phyloP scores from a whole-genome alignment of 2,888 invertebrate species.

The Noctua janthe region DNA sequence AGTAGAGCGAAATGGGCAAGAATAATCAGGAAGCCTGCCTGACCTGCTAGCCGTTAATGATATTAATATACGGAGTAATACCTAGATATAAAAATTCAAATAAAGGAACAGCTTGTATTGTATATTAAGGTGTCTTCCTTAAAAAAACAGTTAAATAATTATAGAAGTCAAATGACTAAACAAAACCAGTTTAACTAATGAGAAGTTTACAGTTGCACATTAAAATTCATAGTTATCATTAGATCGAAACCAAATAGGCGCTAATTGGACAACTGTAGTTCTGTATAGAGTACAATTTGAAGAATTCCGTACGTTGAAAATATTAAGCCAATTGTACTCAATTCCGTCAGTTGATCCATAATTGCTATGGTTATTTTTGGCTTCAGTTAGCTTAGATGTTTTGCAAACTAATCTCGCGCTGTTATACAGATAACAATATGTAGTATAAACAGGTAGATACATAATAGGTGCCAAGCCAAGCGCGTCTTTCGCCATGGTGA shows the following conservation, averaged over 20 bases:
- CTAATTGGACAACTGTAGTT: constrained; percentile 8
- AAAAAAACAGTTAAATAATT: not conserved
- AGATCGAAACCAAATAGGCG: constrained; percentile 18
- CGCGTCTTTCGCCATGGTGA: constrained; percentile 44
- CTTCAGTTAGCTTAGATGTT: not conserved
- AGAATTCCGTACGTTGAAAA: not conserved
- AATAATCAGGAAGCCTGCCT: not conserved
- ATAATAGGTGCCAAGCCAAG: constrained; percentile 45
- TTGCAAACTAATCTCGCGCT: constrained; percentile 2
- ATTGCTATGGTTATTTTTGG: constrained; percentile 13
- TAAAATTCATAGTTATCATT: constrained; percentile 9
- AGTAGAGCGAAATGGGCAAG: not conserved
- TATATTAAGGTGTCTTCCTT: no score
- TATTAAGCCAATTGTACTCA: not conserved
- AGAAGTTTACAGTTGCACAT: not conserved
- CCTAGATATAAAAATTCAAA: not conserved
- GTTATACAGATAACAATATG: constrained; percentile 17
- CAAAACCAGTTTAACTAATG: constrained; percentile 8
- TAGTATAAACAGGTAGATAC: not conserved
- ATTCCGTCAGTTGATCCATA: not conserved
- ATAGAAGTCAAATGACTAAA: constrained; percentile 7
- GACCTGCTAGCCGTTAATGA: not conserved
- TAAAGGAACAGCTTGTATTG: not conserved
- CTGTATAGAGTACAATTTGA: not conserved
- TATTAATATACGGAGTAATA: not conserved